A percentile compares a stretch with the other conserved stretches of the same genome.
These are phyloP conservation scores for Microcebus jonahi DNA, from an alignment of 2,113 vertebrate species.

Conservation along the genomic window DNA sequence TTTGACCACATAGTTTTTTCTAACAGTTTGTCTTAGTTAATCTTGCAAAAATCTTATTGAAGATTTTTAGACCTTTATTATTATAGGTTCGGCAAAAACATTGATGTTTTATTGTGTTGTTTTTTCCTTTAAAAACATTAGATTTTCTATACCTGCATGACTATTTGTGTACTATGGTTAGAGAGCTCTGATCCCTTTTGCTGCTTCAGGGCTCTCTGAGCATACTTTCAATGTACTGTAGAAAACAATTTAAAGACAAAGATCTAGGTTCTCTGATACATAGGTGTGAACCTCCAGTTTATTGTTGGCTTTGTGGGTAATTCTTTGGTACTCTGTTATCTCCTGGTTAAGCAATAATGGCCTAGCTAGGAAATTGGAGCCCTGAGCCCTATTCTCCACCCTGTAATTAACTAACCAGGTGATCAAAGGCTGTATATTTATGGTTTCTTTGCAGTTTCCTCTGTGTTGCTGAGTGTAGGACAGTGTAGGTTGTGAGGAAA, in stretches of 20 bases:
- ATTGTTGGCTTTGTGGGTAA: not conserved
- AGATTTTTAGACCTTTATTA: constrained; percentile 4
- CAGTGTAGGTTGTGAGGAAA: not conserved
- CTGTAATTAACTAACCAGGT: not conserved
- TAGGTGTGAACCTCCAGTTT: not conserved
- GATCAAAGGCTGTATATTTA: not conserved
- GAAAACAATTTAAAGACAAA: constrained; percentile 28
- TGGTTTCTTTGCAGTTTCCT: not conserved
- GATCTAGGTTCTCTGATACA: not conserved
- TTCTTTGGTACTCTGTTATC: not conserved
- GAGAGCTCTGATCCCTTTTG: not conserved
- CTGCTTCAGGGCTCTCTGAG: not conserved
- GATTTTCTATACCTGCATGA: not conserved
- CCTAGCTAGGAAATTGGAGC: not conserved
- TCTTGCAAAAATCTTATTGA: not conserved
- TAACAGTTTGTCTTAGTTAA: constrained; percentile 36
- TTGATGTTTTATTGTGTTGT: constrained; percentile 10
- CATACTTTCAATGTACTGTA: not conserved
- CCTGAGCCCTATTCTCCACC: not conserved
- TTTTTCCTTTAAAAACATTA: not conserved
- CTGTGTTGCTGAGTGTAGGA: not conserved
- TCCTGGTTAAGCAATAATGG: not conserved
- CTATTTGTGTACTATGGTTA: not conserved
- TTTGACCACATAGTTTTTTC: not conserved
- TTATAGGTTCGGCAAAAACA: not conserved